Conservation (phyloP, 2,113 vertebrate genomes). For the Suncus etruscus region DNA sequence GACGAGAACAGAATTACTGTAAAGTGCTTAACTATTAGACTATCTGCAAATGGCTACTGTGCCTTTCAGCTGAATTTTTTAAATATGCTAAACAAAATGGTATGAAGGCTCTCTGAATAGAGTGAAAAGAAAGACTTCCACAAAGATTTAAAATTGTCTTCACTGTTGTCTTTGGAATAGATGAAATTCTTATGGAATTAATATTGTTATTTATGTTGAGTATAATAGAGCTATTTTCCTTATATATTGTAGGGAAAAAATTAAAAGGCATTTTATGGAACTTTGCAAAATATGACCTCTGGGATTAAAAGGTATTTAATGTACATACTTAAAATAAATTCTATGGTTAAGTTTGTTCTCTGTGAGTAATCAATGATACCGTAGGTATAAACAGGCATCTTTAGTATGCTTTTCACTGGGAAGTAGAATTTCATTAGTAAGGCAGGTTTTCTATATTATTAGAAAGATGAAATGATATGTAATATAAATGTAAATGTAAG, state of each 20-base stretch:
- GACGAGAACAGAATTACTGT: slow-evolving; percentile 65
- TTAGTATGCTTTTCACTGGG: slow-evolving; percentile 23
- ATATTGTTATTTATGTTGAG: slow-evolving; percentile 57
- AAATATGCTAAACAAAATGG: slow-evolving; percentile 40
- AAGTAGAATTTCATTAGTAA: slow-evolving; percentile 79
- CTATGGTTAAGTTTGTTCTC: slow-evolving; percentile 64
- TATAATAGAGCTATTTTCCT: slow-evolving; percentile 45
- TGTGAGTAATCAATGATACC: slow-evolving; percentile 25
- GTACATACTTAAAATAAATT: slow-evolving; percentile 57
- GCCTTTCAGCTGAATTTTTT: slow-evolving; percentile 62
- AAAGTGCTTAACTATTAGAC: slow-evolving; percentile 60
- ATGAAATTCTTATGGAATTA: slow-evolving; percentile 46
- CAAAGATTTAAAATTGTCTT: slow-evolving; percentile 54
- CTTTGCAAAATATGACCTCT: slow-evolving; percentile 67
- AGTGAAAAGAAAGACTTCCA: slow-evolving; percentile 54
- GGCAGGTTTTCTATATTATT: slow-evolving; percentile 70
- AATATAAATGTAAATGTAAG: slow-evolving; percentile 53
- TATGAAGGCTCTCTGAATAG: slow-evolving; percentile 65
- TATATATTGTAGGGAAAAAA: slow-evolving; percentile 55
- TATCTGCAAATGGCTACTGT: slow-evolving; percentile 65
- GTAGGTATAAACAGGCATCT: slow-evolving; percentile 58
- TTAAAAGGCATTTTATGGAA: slow-evolving; percentile 62
- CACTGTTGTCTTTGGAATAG: neutral
- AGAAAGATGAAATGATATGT: slow-evolving; percentile 76
- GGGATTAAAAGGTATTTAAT: slow-evolving; percentile 35